Base-by-base conservation (phyloP, 2,888 invertebrate genomes). In the Sylvicola fuscatus region DNA sequence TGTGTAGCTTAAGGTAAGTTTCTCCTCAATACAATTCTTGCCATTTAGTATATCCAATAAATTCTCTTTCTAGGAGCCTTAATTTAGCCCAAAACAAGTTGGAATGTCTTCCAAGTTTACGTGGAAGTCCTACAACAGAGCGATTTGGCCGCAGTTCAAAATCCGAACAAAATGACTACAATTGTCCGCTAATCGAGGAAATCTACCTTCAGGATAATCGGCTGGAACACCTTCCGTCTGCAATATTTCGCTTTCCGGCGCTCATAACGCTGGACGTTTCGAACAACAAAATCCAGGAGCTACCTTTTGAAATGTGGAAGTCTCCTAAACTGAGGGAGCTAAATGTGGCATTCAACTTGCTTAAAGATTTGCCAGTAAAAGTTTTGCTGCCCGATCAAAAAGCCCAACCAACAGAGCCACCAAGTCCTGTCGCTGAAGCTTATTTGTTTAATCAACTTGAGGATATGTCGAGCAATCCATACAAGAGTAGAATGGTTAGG, bases 181-280 rank as follows among this genome's bases (percentile, higher is more conserved):
- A 66, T 4, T 79, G 80, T 46, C 83, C 86, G 0, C 74, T 78
- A 32, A 57, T 95, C 37, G 90, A 92, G 49, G 93, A 93, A 51
- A 58, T 97, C 21, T 84, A 84, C 49, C 52, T 97, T n/a, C 82
- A 86, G 64, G 86, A 93, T 54, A 92, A 92, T 58, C 70, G 86
- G 3, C 59, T 98, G 27, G 82, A 83, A 42, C 65, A 68, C 36
- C 58, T 97, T 10, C 90, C 93, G 0, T 67, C 76, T 3, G 75
- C 75, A 36, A 61, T 95, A 17, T 92, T 93, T 62, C 66, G 69
- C 4, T 64, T 95, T 36, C 82, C 87, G 0, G 62, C 72, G 0
- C 61, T 95, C 28, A 64, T 70, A 10, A 77, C 79, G 2, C 64
- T 98, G 42, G 92, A 95, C 55, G 73, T 90, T n/a, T 86, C 92